Evolutionary conservation across 2,113 vertebrate species (phyloP).

Genomic region (Paracanthobrama guichenoti): DNA sequence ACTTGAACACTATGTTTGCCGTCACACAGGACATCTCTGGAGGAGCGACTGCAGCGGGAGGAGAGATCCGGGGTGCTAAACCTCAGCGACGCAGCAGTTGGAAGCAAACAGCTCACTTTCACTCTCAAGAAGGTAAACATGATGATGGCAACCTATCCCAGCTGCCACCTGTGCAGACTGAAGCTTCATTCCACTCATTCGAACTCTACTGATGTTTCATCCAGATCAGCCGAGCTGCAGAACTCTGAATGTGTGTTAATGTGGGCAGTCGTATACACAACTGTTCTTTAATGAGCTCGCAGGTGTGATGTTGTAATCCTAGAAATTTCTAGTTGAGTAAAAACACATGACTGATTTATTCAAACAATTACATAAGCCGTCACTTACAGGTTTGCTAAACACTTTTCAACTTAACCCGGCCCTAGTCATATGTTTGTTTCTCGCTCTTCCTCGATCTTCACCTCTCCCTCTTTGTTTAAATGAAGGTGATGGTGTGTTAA

Average conservation of each 20-base stretch:
- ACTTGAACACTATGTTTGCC: not conserved
- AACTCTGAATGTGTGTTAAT: no score
- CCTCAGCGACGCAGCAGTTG: constrained; percentile 84
- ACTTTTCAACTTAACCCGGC: no score
- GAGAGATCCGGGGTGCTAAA: constrained; percentile 78
- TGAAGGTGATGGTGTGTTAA: not conserved
- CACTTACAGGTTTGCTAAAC: no score
- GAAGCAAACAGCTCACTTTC: constrained; percentile 96
- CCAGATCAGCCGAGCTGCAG: not conserved
- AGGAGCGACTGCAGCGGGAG: constrained; percentile 89
- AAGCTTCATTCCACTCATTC: not conserved
- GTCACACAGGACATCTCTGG: constrained; percentile 84
- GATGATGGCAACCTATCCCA: constrained; percentile 29
- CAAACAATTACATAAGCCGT: no score
- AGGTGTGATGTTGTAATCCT: no score
- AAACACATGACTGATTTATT: no score
- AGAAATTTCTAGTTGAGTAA: no score
- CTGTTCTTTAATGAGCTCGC: no score
- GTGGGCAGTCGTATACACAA: no score
- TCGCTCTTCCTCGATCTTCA: not conserved
- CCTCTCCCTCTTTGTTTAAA: not conserved
- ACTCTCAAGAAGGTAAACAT: constrained; percentile 86
- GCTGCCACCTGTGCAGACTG: not conserved
- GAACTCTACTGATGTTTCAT: not conserved
- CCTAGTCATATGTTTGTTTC: no score